Percentiles rank a stretch among this genome's conserved stretches.
Evolutionary conservation across 1,140 invertebrate species (phyloP).

Genomic region (Chrysopa pallens): DNA sequence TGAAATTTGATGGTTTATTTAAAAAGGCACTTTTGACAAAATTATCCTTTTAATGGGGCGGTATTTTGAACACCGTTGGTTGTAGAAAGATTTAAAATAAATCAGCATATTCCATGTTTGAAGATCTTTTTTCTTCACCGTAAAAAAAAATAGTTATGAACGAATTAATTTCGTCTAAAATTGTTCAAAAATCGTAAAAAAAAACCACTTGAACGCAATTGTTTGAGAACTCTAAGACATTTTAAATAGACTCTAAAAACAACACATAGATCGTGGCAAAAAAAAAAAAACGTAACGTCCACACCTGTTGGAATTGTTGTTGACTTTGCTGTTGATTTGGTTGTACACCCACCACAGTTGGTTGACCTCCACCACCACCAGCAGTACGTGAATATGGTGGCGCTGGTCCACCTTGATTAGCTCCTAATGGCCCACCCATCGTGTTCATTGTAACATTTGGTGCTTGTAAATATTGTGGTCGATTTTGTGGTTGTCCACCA

Average conservation of each 20-base stretch:
- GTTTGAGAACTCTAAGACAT: slow-evolving; percentile 10
- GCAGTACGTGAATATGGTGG: slow-evolving; percentile 16
- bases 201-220: slow-evolving; percentile 5
- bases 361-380: slow-evolving; percentile 4
- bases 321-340: neutral
- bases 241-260: neutral
- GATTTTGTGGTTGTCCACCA: neutral
- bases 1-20: too few relatives aligned
- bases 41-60: too few relatives aligned
- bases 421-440: slow-evolving; percentile 15
- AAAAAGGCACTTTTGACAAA: too few relatives aligned
- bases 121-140: neutral
- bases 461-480: slow-evolving; percentile 6
- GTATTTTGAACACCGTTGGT: too few relatives aligned
- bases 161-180: neutral
- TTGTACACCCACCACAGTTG: neutral
- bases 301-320: slow-evolving; percentile 12
- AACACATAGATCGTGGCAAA: neutral
- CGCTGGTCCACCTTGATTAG: slow-evolving; percentile 14
- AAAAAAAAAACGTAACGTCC: neutral
- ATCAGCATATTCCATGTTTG: neutral
- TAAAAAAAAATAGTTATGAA: neutral
- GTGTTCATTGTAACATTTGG: slow-evolving; percentile 23
- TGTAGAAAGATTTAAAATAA: too few relatives aligned
- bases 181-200: neutral